Conservation (phyloP, 2,888 invertebrate species). For the Folsomia candida region DNA sequence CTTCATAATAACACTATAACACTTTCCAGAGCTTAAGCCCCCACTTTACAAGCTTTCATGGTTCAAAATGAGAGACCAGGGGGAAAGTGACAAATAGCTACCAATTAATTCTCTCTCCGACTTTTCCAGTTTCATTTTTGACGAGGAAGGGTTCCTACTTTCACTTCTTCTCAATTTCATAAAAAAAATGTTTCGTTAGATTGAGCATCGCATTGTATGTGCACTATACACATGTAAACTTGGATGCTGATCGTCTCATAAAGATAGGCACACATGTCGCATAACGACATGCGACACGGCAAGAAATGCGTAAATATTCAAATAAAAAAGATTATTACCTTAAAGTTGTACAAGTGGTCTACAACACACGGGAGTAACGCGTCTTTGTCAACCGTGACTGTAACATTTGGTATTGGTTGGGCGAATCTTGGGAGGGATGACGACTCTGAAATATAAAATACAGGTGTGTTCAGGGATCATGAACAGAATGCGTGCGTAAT, state of each 20-base stretch:
- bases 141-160: not conserved
- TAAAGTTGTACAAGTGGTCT: constrained; percentile 79
- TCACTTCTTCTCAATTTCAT: too few relatives aligned
- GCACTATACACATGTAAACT: too few relatives aligned
- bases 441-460: constrained; percentile 60
- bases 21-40: constrained; percentile 9
- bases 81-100: constrained; percentile 46
- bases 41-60: constrained; percentile 9
- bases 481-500: too few relatives aligned
- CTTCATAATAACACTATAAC: constrained; percentile 13
- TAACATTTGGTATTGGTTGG: constrained; percentile 85
- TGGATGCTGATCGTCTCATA: too few relatives aligned
- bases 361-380: constrained; percentile 84
- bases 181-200: too few relatives aligned
- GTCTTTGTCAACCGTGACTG: constrained; percentile 81
- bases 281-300: too few relatives aligned
- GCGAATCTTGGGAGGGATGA: constrained; percentile 79
- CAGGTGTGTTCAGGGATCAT: too few relatives aligned
- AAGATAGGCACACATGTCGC: too few relatives aligned
- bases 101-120: constrained; percentile 45
- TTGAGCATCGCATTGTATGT: too few relatives aligned
- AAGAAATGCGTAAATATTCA: too few relatives aligned
- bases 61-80: constrained; percentile 14
- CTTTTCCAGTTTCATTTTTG: constrained; percentile 11
- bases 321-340: too few relatives aligned